Conservation (phyloP, 2,888 invertebrate genomes). For the Malthinus seriepunctatus region DNA sequence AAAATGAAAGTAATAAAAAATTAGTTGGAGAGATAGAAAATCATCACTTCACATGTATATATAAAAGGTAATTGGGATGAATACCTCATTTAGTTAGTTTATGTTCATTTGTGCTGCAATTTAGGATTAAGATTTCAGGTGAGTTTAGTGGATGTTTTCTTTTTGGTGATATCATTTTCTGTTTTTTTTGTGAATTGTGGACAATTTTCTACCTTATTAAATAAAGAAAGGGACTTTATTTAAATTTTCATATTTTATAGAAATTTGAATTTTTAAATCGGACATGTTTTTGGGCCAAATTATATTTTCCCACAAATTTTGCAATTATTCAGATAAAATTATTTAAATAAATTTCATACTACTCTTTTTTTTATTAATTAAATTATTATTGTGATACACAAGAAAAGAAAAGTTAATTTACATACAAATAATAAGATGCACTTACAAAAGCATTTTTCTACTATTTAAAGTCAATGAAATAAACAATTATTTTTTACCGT, state of each 20-base stretch:
- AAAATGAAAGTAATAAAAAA: conserved; percentile 22
- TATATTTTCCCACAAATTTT: no score
- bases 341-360: no score
- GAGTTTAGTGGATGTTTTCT: conserved; percentile 13
- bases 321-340: neutral
- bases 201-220: no score
- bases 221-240: no score
- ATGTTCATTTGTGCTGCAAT: conserved; percentile 39
- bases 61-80: conserved; percentile 44
- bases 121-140: conserved; percentile 37
- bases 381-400: neutral
- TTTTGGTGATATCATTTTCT: neutral
- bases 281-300: no score
- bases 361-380: neutral
- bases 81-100: conserved; percentile 43
- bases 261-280: no score
- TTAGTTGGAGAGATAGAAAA: conserved; percentile 37
- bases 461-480: neutral
- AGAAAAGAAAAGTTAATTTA: neutral
- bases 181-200: neutral
- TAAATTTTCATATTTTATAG: neutral
- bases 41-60: conserved; percentile 41
- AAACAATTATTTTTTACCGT: neutral
- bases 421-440: neutral
- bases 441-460: neutral